These are phyloP conservation scores for Paracentrotus lividus DNA, from an alignment of 53 echinoderm and acorn worm species.

Conservation along the genomic window DNA sequence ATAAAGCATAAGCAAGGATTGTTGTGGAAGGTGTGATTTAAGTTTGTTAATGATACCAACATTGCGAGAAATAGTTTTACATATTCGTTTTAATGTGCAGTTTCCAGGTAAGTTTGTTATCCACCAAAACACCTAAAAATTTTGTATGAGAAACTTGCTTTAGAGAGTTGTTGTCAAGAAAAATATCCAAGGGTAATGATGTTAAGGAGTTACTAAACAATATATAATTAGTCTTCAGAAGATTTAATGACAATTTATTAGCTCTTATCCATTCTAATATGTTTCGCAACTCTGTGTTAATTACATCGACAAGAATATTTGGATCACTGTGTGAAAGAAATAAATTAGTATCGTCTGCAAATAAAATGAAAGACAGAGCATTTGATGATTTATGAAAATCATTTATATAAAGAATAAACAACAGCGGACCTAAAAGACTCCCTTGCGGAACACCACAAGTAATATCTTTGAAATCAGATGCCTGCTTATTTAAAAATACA, in stretches of 20 bases:
- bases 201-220: not conserved
- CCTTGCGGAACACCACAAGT: too few relatives aligned
- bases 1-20: too few relatives aligned
- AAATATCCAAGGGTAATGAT: constrained; percentile 13
- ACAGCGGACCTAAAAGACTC: not conserved
- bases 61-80: too few relatives aligned
- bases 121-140: too few relatives aligned
- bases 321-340: not conserved
- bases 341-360: not conserved
- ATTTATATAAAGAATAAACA: constrained; percentile 27
- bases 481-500: constrained; percentile 4
- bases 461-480: constrained; percentile 32
- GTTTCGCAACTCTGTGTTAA: constrained; percentile 28
- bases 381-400: constrained; percentile 9
- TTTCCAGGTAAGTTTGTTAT: too few relatives aligned
- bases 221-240: constrained; percentile 8
- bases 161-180: too few relatives aligned
- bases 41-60: too few relatives aligned
- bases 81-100: too few relatives aligned
- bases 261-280: constrained; percentile 1
- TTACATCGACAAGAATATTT: constrained; percentile 9
- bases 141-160: too few relatives aligned
- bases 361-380: too few relatives aligned
- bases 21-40: too few relatives aligned
- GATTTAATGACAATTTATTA: constrained; percentile 1